Evolutionary conservation across 1,140 invertebrate genomes (phyloP).

Genomic region (Platyscapa corneri): DNA sequence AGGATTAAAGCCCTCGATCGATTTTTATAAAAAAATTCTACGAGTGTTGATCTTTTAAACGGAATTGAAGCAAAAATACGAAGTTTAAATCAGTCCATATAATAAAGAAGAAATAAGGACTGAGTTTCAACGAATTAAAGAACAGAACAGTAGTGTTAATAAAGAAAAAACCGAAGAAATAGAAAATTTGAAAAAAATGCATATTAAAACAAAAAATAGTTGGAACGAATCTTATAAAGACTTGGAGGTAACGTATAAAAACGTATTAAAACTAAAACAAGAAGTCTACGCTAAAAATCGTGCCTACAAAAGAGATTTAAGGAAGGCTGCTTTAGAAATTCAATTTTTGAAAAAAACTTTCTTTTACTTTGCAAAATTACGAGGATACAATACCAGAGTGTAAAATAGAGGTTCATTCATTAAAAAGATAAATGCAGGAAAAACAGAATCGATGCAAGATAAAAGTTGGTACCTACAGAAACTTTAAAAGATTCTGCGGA

Average conservation of each 20-base stretch:
- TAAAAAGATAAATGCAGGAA: constrained; percentile 62
- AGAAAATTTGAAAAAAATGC: constrained; percentile 52
- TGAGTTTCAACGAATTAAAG: constrained; percentile 54
- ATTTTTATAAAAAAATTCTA: constrained; percentile 62
- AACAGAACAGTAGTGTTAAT: constrained; percentile 52
- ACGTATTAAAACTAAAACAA: constrained; percentile 55
- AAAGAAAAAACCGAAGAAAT: constrained; percentile 56
- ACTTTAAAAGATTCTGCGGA: constrained; percentile 63
- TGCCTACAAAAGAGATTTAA: constrained; percentile 60
- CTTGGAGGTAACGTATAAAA: constrained; percentile 57
- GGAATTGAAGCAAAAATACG: constrained; percentile 56
- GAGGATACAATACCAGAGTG: constrained; percentile 62
- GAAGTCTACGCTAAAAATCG: constrained; percentile 58
- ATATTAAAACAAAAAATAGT: constrained; percentile 54
- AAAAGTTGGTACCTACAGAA: constrained; percentile 61
- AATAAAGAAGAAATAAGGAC: constrained; percentile 56
- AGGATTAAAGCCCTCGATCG: constrained; percentile 62
- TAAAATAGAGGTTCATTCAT: constrained; percentile 60
- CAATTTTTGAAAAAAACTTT: constrained; percentile 56
- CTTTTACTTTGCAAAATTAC: constrained; percentile 56
- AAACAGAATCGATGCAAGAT: constrained; percentile 62
- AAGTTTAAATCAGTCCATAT: constrained; percentile 54
- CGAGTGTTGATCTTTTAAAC: constrained; percentile 59
- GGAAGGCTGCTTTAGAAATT: constrained; percentile 58
- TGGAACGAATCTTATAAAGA: constrained; percentile 57